Base-by-base conservation (phyloP, 2,797 vertebrate genomes). In the Erethizon dorsatum region DNA sequence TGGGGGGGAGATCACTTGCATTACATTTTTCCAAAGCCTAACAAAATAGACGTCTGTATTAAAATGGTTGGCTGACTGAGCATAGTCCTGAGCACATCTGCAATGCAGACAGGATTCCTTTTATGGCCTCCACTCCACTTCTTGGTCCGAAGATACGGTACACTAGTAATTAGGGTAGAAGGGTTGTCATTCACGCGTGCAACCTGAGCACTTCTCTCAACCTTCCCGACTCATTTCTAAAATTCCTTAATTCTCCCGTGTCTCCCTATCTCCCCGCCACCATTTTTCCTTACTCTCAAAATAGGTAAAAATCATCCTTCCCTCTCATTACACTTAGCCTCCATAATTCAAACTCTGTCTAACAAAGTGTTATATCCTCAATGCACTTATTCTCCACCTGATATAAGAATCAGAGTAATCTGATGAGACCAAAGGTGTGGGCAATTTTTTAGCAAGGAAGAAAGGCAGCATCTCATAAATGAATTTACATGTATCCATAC, bases 391-490 rank as follows among this genome's bases (percentile, higher is more conserved):
- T 91, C 41, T 52, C 61, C 8, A 52, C 45, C 63, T 85, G 12
- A 6, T 37, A 5, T 57, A 54, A 87, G 7, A 6, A 94, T 57
- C 28, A 96, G 59, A 94, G 59, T n/a, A 94, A 56, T 90, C 28
- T 56, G 67, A 85, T 63, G 15, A 94, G 22, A 94, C 83, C 83
- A 97, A 96, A 96, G 37, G 5, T 50, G 2, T 33, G 20, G n/a
- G 31, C 37, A 90, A 57, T n/a, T 75, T 95, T 69, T 75, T 9
- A n/a, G 31, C 56, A 75, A 93, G 47, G 28, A 94, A 24, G 10
- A 33, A 88, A 33, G 10, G 54, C 20, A 87, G 56, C 5, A 82
- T 95, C 47, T 91, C 37, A 83, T 54, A 69, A 96, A 83, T 92
- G 90, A 92, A 96, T 20, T 85, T 87, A 75, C 78, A 63, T 86